Percentiles rank a stretch among this genome's conserved stretches.
Conservation (phyloP, 2,797 vertebrate genomes). For the Octomys mimax region DNA sequence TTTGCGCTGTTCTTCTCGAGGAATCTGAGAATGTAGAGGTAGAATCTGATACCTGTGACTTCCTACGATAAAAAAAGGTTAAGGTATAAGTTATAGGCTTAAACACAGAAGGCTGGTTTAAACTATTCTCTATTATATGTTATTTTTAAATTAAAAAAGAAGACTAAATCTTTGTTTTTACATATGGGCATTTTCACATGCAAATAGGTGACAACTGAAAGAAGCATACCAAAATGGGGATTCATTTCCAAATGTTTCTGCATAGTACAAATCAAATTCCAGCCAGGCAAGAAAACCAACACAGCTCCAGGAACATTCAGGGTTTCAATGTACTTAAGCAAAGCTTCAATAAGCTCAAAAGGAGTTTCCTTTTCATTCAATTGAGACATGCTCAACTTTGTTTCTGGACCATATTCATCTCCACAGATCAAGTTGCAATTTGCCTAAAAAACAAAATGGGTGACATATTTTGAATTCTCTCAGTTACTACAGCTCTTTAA, state of each 20-base stretch:
- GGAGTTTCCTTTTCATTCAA: conserved; percentile 97
- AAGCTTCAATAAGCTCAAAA: conserved; percentile 97
- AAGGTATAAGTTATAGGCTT: not conserved
- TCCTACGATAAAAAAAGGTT: conserved; percentile 87
- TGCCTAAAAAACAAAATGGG: conserved; percentile 86
- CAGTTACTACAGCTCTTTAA: not conserved
- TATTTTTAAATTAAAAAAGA: not conserved
- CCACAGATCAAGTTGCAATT: conserved; percentile 96
- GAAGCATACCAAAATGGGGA: conserved; percentile 93
- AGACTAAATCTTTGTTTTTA: not conserved
- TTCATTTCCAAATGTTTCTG: conserved; percentile 97
- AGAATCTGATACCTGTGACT: conserved; percentile 92
- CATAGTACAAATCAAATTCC: conserved; percentile 98
- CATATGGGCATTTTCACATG: not conserved
- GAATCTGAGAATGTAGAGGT: conserved; percentile 97
- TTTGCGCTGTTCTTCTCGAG: conserved; percentile 96
- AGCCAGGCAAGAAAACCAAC: conserved; percentile 96
- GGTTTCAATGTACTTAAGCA: conserved; percentile 96
- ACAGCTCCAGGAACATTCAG: conserved; percentile 95
- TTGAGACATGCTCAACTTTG: conserved; percentile 94
- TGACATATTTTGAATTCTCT: not conserved
- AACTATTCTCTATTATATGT: not conserved
- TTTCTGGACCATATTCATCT: conserved; percentile 93
- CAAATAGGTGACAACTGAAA: conserved; percentile 61
- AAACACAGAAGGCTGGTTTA: not conserved